These are phyloP conservation scores for Lepidochitona cinerea DNA, from an alignment of 2,888 invertebrate genomes.

Conservation along the genomic window DNA sequence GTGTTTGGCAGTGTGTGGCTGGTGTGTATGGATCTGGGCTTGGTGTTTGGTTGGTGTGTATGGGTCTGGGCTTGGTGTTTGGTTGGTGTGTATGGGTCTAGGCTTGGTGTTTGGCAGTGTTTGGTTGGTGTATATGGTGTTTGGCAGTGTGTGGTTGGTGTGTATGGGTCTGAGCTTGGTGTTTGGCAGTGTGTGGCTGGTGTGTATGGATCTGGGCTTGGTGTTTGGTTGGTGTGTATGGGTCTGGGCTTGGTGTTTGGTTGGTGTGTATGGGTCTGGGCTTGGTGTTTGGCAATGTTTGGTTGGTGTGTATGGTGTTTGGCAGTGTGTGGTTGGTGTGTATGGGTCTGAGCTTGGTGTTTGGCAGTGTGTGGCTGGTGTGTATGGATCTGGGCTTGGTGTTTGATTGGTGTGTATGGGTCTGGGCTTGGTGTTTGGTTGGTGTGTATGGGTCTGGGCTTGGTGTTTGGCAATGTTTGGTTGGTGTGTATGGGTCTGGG, in stretches of 20 bases:
- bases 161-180: neutral
- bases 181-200: neutral
- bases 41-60: neutral
- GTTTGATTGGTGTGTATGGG: too few species aligned
- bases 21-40: neutral
- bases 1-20: neutral
- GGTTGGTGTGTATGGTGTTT: neutral
- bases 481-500: too few species aligned
- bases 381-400: too few species aligned
- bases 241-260: neutral
- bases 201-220: neutral
- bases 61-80: neutral
- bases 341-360: neutral
- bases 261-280: neutral
- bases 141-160: neutral
- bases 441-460: too few species aligned
- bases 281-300: neutral
- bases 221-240: neutral
- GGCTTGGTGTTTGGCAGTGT: neutral
- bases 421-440: too few species aligned
- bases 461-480: too few species aligned
- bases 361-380: too few species aligned
- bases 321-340: neutral
- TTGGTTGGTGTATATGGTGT: neutral
- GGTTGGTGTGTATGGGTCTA: neutral